A percentile compares a stretch with the other conserved stretches of the same genome.
Evolutionary conservation across 2,113 vertebrate species (phyloP).

Genomic region (Bos javanicus): DNA sequence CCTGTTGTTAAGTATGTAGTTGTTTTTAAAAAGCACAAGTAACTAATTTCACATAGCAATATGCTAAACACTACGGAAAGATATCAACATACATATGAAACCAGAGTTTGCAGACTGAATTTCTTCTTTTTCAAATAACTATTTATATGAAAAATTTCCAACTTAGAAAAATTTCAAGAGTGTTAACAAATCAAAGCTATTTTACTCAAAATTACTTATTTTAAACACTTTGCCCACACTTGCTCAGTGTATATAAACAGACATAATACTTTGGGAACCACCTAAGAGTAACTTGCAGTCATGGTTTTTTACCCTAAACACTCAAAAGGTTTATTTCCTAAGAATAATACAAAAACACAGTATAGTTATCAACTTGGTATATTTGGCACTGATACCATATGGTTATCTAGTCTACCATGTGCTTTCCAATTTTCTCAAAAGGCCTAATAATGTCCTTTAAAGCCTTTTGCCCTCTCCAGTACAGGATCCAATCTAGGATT

Average conservation of each 20-base stretch:
- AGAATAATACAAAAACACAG: neutral
- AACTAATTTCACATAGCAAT: neutral
- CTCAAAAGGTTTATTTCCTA: neutral
- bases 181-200: neutral
- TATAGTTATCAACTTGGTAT: neutral
- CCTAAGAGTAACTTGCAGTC: neutral
- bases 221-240: neutral
- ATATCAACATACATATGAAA: neutral
- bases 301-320: neutral
- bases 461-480: neutral
- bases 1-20: neutral
- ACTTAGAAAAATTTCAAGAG: conserved; percentile 12
- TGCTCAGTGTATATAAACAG: neutral
- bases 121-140: neutral
- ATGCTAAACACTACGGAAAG: neutral
- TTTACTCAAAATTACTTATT: neutral
- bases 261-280: neutral
- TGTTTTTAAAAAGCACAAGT: neutral
- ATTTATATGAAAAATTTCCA: conserved; percentile 11
- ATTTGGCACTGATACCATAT: neutral
- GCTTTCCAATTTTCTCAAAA: neutral
- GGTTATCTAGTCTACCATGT: neutral
- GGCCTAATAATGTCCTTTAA: neutral
- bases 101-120: neutral
- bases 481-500: neutral